phyloP scores from a whole-genome alignment of 2,113 vertebrate genomes.

The Sphyrna mokarran region DNA sequence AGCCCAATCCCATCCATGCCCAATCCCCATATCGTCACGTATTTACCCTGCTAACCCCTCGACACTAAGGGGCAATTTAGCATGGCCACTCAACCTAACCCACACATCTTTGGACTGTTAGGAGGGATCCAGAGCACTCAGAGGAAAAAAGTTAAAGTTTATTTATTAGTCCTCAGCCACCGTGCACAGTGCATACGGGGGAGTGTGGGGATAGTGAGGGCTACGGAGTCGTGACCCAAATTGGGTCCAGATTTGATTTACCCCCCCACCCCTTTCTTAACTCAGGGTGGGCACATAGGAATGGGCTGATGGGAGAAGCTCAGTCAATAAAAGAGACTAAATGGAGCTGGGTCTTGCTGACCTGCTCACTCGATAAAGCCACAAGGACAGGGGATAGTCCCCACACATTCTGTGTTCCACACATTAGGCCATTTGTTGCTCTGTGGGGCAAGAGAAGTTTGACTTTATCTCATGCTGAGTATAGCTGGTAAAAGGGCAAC shows the following conservation, averaged over 20 bases:
- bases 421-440: not conserved
- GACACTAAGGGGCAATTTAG: too few relatives aligned
- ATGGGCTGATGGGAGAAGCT: not conserved
- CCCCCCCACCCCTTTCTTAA: not conserved
- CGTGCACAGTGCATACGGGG: not conserved
- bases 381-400: too few relatives aligned
- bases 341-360: not conserved
- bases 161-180: not conserved
- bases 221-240: not conserved
- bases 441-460: not conserved
- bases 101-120: too few relatives aligned
- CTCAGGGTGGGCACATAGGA: not conserved
- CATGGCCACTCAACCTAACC: too few relatives aligned
- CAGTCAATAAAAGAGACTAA: not conserved
- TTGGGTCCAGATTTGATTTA: not conserved
- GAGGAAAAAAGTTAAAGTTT: too few relatives aligned
- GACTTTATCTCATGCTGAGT: not conserved
- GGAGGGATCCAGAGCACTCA: too few relatives aligned
- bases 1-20: too few relatives aligned
- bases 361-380: too few relatives aligned
- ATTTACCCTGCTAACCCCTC: too few relatives aligned
- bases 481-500: not conserved
- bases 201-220: not conserved
- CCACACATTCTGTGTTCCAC: too few relatives aligned
- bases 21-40: too few relatives aligned